These are phyloP conservation scores for Erythrocercus mccallii DNA, from an alignment of 2,113 vertebrate genomes.

Conservation along the genomic window DNA sequence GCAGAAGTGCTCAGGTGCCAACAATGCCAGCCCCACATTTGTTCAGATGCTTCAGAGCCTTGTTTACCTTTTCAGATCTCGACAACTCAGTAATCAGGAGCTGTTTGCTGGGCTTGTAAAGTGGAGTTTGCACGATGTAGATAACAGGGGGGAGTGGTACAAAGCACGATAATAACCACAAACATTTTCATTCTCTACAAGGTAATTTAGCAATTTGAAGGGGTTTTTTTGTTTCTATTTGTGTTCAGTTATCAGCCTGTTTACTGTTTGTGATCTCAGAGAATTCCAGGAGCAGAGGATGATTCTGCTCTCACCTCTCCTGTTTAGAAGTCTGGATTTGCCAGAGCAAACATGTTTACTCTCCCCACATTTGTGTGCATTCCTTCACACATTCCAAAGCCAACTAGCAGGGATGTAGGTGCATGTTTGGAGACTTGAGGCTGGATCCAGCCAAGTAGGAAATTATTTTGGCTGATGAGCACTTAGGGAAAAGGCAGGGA, in stretches of 20 bases:
- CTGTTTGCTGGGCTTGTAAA: neutral
- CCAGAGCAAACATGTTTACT: neutral
- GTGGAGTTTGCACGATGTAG: conserved; percentile 4
- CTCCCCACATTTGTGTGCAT: neutral
- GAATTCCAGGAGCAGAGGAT: neutral
- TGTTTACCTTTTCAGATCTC: conserved; percentile 37
- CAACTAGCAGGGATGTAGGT: neutral
- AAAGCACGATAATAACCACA: neutral
- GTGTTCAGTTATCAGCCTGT: neutral
- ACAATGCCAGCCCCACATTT: neutral
- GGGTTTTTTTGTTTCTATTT: neutral
- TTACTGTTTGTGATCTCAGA: neutral
- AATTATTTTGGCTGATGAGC: neutral
- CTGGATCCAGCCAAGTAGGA: neutral
- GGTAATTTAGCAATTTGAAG: neutral
- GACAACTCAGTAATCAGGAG: conserved; percentile 24
- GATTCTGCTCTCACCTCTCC: conserved; percentile 1
- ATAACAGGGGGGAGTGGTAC: neutral
- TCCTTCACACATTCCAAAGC: conserved; percentile 1
- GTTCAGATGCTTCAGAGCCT: neutral
- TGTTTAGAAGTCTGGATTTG: neutral
- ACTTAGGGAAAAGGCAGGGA: neutral
- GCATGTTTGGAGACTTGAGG: neutral
- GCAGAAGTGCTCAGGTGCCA: conserved; percentile 4
- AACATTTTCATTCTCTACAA: neutral